Percentiles rank a stretch among this genome's conserved stretches.
These are phyloP conservation scores for Chrysomallon squamiferum DNA, from an alignment of 1,140 invertebrate genomes.

Conservation along the genomic window DNA sequence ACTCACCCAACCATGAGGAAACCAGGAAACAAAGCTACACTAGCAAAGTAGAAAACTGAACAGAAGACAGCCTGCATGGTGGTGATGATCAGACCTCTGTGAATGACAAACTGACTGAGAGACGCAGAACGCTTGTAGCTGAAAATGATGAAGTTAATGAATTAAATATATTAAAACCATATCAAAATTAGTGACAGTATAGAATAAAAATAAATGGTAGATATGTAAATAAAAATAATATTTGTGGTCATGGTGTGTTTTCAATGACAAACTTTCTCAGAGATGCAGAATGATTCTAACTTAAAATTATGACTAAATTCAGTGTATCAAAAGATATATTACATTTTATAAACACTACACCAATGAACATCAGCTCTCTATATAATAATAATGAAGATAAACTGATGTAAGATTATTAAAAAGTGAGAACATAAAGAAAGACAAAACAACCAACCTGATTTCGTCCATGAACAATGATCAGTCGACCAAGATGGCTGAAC, in stretches of 20 bases:
- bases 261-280: neutral
- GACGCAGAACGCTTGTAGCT: slow-evolving; percentile 96
- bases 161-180: slow-evolving; percentile 5
- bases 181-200: neutral
- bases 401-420: too few relatives aligned
- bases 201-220: neutral
- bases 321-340: too few relatives aligned
- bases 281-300: too few relatives aligned
- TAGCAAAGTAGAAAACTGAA: slow-evolving; percentile 98
- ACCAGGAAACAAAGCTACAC: slow-evolving; percentile 96
- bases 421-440: too few relatives aligned
- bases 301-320: too few relatives aligned
- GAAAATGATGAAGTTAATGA: too few relatives aligned
- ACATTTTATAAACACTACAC: too few relatives aligned
- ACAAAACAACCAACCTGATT: slow-evolving; percentile 65
- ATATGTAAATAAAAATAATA: too few relatives aligned
- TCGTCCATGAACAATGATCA: slow-evolving; percentile 94
- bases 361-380: too few relatives aligned
- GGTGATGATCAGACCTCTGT: slow-evolving; percentile 96
- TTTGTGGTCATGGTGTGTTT: too few relatives aligned
- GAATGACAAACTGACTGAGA: slow-evolving; percentile 97
- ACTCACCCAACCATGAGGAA: slow-evolving; percentile 95
- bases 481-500: slow-evolving; percentile 83
- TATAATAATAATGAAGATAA: too few relatives aligned
- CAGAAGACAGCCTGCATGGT: slow-evolving; percentile 99